A percentile compares a stretch with the other conserved stretches of the same genome.
These are phyloP conservation scores for Engystomops pustulosus DNA, from an alignment of 2,113 vertebrate genomes.

Conservation along the genomic window DNA sequence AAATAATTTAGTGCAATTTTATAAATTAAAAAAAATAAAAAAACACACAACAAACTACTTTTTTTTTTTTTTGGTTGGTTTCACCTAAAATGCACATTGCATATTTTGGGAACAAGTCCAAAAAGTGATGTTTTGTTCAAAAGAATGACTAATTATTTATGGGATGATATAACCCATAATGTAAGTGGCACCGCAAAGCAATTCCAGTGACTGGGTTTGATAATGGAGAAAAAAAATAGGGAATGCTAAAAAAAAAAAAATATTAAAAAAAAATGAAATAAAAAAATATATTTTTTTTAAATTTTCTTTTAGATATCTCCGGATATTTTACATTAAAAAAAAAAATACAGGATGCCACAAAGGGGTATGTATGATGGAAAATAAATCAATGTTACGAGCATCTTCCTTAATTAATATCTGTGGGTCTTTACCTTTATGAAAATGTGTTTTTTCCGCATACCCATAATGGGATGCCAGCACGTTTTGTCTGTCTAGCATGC, in stretches of 20 bases:
- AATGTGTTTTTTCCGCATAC: conserved; percentile 49
- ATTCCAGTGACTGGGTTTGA: background rate
- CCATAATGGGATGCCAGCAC: conserved; percentile 53
- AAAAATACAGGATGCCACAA: background rate
- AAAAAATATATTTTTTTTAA: background rate
- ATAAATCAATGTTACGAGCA: background rate
- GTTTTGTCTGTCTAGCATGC: conserved; percentile 59
- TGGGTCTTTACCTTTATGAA: conserved; percentile 50
- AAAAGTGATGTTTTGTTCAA: conserved; percentile 54
- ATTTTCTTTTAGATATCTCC: background rate
- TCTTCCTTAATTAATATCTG: conserved; percentile 47
- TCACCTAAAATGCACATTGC: conserved; percentile 36
- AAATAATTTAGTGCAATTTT: conserved; percentile 56
- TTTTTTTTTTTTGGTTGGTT: background rate
- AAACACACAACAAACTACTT: conserved; percentile 42
- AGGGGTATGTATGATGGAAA: conserved; percentile 5
- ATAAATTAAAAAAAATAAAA: too few relatives aligned
- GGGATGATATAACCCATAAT: conserved; percentile 19
- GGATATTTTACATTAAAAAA: too few relatives aligned
- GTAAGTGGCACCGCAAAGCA: background rate
- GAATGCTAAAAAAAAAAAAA: background rate
- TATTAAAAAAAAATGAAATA: too few relatives aligned
- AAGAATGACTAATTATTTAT: conserved; percentile 48
- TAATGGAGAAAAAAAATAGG: background rate
- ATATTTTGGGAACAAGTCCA: conserved; percentile 35